These are phyloP conservation scores for Rhinopomastus cyanomelas DNA, from an alignment of 2,113 vertebrate genomes.

Conservation along the genomic window DNA sequence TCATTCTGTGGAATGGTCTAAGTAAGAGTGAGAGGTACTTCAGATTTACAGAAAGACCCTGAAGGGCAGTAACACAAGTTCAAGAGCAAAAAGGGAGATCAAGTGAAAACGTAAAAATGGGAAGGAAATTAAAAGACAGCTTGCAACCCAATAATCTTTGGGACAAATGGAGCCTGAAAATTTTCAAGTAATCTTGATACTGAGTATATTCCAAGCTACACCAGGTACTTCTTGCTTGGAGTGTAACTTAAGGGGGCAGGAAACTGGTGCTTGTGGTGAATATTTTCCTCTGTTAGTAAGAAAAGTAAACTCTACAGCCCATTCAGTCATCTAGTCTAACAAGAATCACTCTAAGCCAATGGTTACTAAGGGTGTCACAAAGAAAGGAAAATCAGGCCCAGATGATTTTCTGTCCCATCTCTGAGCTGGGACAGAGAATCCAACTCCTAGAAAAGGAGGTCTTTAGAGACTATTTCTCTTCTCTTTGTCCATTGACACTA, in stretches of 20 bases:
- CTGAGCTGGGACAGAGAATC: neutral
- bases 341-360: neutral
- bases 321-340: neutral
- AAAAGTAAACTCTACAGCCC: neutral
- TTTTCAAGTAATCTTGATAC: neutral
- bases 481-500: neutral
- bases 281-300: neutral
- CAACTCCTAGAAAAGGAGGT: neutral
- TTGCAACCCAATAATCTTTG: neutral
- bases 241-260: neutral
- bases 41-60: neutral
- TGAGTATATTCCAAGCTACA: neutral
- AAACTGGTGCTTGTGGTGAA: neutral
- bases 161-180: neutral
- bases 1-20: neutral
- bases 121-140: neutral
- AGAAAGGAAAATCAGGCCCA: neutral
- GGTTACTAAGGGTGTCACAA: neutral
- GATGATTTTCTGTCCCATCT: neutral
- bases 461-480: neutral
- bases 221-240: neutral
- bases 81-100: neutral
- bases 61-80: neutral
- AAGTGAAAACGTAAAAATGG: neutral
- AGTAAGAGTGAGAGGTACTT: neutral